Evolutionary conservation across 2,888 invertebrate species (phyloP).

Genomic region (Dascillus cervinus): DNA sequence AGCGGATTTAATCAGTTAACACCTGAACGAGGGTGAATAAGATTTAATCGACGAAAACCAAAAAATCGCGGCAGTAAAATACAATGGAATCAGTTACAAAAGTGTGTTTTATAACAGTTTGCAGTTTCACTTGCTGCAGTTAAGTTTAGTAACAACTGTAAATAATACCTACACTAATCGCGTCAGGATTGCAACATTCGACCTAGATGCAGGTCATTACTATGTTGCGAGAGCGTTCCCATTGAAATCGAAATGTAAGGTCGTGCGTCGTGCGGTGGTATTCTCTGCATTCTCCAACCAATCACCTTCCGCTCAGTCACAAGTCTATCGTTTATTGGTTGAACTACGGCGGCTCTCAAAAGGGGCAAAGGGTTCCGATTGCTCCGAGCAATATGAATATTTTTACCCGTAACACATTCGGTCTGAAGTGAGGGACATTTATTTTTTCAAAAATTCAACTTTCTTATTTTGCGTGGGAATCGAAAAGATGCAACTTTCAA

Average conservation of each 20-base stretch:
- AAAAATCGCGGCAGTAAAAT: too few species aligned
- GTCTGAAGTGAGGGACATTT: too few species aligned
- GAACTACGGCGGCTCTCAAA: background rate
- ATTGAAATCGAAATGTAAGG: conserved; percentile 42
- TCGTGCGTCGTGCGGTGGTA: conserved; percentile 36
- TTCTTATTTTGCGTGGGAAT: too few species aligned
- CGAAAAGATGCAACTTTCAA: too few species aligned
- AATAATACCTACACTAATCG: conserved; percentile 19
- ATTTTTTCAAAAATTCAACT: too few species aligned
- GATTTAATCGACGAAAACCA: too few species aligned
- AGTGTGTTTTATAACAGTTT: background rate
- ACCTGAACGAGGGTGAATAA: too few species aligned
- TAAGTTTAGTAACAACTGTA: conserved; percentile 14
- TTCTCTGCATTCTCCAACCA: conserved; percentile 20
- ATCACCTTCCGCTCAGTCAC: conserved; percentile 9
- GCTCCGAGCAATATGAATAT: too few species aligned
- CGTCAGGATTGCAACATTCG: conserved; percentile 37
- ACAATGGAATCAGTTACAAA: too few species aligned
- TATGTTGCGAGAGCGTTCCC: conserved; percentile 41
- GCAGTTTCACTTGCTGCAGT: conserved; percentile 13
- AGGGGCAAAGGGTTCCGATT: background rate
- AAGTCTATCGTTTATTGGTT: background rate
- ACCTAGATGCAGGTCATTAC: conserved; percentile 45
- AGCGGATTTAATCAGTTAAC: too few species aligned
- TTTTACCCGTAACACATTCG: too few species aligned